phyloP scores from a whole-genome alignment of 1,140 invertebrate genomes.

The Papilio machaon region DNA sequence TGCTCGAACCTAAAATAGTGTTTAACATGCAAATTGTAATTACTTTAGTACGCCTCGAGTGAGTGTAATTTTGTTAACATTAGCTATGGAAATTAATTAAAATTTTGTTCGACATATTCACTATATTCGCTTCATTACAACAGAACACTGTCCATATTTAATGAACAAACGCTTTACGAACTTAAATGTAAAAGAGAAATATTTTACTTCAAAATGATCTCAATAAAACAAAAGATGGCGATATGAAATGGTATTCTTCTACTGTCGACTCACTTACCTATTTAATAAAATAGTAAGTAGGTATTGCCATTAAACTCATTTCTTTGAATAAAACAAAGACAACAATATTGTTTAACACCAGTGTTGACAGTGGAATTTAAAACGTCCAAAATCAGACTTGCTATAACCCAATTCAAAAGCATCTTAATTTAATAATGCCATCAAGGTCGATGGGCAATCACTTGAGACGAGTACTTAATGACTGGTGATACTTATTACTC shows the following conservation, averaged over 20 bases:
- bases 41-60: constrained; percentile 19
- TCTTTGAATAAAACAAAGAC: too few species aligned
- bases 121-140: constrained; percentile 2
- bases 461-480: constrained; percentile 25
- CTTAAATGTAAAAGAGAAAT: background rate
- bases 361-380: background rate
- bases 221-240: too few species aligned
- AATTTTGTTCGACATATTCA: constrained; percentile 21
- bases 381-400: background rate
- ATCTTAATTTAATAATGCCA: background rate
- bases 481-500: constrained; percentile 1
- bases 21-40: constrained; percentile 23
- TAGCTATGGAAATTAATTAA: constrained; percentile 22
- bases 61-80: constrained; percentile 29
- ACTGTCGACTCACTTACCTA: too few species aligned
- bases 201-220: too few species aligned
- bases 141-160: background rate
- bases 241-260: too few species aligned
- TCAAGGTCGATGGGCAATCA: constrained; percentile 7
- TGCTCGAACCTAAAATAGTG: background rate
- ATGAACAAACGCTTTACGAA: background rate
- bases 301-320: too few species aligned
- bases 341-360: too few species aligned
- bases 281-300: too few species aligned
- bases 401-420: background rate